Conservation (phyloP, 2,888 invertebrate species). For the Dyspetes luteomarginatus region DNA sequence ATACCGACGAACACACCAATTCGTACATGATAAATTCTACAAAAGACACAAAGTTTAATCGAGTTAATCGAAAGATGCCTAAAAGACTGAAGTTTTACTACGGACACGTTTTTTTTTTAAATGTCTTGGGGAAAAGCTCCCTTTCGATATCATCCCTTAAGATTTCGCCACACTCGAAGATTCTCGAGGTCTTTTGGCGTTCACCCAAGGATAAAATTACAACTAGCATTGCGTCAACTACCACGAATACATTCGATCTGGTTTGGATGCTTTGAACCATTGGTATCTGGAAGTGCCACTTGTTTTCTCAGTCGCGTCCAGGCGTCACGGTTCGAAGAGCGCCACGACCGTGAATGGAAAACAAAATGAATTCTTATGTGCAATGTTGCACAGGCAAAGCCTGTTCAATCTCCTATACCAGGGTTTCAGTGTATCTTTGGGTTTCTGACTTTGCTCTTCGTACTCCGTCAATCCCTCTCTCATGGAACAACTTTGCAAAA, state of each 20-base stretch:
- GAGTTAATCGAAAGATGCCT: no score
- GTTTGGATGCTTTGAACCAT: slow-evolving; percentile 68
- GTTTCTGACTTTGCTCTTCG: slow-evolving; percentile 42
- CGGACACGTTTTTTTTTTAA: no score
- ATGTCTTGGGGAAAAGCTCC: no score
- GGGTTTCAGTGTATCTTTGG: slow-evolving; percentile 62
- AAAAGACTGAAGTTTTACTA: no score
- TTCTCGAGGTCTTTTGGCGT: no score
- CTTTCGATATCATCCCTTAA: no score
- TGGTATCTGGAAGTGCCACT: slow-evolving; percentile 64
- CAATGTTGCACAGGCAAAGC: slow-evolving; percentile 29
- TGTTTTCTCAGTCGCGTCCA: slow-evolving; percentile 67
- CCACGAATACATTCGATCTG: background rate
- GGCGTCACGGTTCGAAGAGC: slow-evolving; percentile 40
- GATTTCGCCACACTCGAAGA: no score
- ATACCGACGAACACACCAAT: no score
- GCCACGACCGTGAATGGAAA: slow-evolving; percentile 66
- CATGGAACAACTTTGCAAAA: slow-evolving; percentile 36
- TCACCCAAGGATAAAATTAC: no score
- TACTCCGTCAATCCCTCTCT: slow-evolving; percentile 39
- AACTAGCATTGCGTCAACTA: no score
- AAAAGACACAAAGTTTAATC: no score
- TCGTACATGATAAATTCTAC: no score
- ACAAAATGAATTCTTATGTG: slow-evolving; percentile 73
- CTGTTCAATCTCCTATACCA: background rate